phyloP scores from a whole-genome alignment of 2,888 invertebrate genomes.

The Papilio demoleus region DNA sequence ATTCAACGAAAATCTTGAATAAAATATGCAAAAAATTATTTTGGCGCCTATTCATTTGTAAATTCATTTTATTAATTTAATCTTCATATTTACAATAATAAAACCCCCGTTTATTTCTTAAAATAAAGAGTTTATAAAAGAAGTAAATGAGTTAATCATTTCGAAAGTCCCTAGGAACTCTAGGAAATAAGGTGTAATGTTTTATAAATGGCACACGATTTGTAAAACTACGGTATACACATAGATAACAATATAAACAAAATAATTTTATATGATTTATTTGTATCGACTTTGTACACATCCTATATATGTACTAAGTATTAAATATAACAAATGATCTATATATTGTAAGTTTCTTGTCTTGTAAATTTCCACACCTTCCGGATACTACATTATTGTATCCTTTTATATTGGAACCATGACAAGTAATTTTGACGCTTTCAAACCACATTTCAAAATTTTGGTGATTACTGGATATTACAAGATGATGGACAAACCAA shows the following conservation, averaged over 20 bases:
- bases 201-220: no score
- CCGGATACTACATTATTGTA: background rate
- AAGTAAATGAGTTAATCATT: no score
- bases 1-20: background rate
- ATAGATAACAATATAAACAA: no score
- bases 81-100: no score
- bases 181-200: no score
- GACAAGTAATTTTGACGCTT: background rate
- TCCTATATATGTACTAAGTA: background rate
- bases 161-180: no score
- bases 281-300: background rate
- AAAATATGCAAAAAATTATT: background rate
- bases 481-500: background rate
- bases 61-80: no score
- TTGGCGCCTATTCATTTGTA: background rate
- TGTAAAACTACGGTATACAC: no score
- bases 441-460: slow-evolving; percentile 1
- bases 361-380: background rate
- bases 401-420: background rate
- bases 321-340: background rate
- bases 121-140: no score
- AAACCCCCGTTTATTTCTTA: no score
- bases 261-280: no score
- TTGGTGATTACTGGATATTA: background rate
- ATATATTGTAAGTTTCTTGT: background rate